Conservation (phyloP, 1,140 invertebrate genomes). For the Polypedilum pembai region DNA sequence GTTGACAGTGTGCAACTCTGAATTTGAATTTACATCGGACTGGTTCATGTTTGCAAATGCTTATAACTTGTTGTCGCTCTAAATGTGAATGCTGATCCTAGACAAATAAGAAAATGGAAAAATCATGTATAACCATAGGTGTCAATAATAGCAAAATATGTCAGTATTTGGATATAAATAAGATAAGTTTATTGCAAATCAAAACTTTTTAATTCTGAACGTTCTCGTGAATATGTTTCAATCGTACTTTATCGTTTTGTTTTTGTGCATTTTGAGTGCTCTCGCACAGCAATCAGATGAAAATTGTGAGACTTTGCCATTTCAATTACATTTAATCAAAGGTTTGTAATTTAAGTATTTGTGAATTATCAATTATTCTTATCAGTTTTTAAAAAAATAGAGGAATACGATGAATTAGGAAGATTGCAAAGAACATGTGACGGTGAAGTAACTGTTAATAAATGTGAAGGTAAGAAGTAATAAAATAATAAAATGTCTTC, state of each 20-base stretch:
- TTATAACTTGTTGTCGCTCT: too few species aligned
- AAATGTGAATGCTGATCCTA: too few species aligned
- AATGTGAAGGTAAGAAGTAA: too few species aligned
- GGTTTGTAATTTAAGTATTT: constrained; percentile 43
- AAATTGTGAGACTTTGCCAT: constrained; percentile 69
- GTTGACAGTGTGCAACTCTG: too few species aligned
- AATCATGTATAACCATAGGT: constrained; percentile 10
- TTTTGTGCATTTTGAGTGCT: not conserved
- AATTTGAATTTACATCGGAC: too few species aligned
- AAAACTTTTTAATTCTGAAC: not conserved
- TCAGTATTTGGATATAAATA: constrained; percentile 16
- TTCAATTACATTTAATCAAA: constrained; percentile 72
- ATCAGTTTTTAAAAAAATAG: constrained; percentile 45
- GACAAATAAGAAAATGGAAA: constrained; percentile 22
- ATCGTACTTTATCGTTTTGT: not conserved
- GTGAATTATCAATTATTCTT: not conserved
- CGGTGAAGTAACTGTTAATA: constrained; percentile 76
- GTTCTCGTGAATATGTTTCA: not conserved
- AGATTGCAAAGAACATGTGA: constrained; percentile 73
- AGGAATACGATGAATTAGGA: constrained; percentile 79
- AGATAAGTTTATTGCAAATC: not conserved
- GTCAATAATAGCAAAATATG: not conserved
- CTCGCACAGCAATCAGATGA: constrained; percentile 45
- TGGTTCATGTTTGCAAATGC: too few species aligned
- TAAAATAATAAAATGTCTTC: too few species aligned